Evolutionary conservation across 64 coral and sea anemone species (phyloP), one percentile per base, ranked within the genome.

Genomic region (Porites australiensis): DNA sequence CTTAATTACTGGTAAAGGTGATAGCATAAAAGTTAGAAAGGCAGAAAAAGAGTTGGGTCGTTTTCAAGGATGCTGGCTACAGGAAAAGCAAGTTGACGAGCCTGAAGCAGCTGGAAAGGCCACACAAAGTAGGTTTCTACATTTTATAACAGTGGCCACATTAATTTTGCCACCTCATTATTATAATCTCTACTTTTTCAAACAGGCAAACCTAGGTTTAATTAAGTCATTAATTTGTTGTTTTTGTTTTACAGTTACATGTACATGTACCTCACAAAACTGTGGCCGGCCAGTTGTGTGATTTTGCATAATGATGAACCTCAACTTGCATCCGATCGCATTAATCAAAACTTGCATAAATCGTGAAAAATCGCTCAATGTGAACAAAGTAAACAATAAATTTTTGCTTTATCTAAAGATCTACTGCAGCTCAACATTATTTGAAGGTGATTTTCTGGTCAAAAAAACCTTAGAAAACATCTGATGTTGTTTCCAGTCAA

Each of bases 41-140:
- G 62, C 88, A 90, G 74, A 90, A 69, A 77, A 90, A 20, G 15
- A 15, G 13, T 77, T 89, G 66, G 87, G 87, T 89, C 87, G 87
- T 13, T 89, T 89, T 71, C 57, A 74, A 77, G 72, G 70, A 89
- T 58, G 82, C 61, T 89, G 87, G 77, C 16, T 78, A 57, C 54
- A 70, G 54, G 54, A 57, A 57, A 57, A 57, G 54, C 54, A 57
- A 57, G 54, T 57, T 57, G 54, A 57, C 12, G 54, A 57, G 54
- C 54, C 54, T 57, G 54, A 57, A 57, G 54, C 54, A 57, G 54
- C 54, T 57, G 54, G 54, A 57, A 57, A 57, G 54, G 54, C 54
- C 54, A 57, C 54, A 57, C 54, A 57, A 57, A 57, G 54, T 57
- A 57, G 54, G 54, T 57, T 57, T 57, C 54, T 57, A 57, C 54